Conservation (phyloP, 1,140 invertebrate genomes). For the Neodiprion lecontei region DNA sequence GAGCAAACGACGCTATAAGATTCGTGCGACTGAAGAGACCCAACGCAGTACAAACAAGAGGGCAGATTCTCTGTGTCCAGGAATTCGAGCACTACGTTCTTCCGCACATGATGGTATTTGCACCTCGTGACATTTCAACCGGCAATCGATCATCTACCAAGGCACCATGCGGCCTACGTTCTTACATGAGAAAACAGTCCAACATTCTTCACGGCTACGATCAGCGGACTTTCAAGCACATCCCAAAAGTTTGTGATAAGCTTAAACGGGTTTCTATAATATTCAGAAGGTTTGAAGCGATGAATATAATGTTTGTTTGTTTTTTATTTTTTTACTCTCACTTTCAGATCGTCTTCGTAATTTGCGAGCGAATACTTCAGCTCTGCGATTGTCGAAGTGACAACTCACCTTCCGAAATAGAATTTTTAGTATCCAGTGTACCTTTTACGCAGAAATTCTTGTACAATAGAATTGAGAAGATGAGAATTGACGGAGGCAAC, state of each 20-base stretch:
- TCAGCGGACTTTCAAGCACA: conserved; percentile 75
- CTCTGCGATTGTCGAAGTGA: conserved; percentile 69
- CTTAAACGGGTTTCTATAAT: neutral
- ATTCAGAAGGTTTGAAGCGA: no score
- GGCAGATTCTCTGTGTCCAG: conserved; percentile 81
- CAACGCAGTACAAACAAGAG: conserved; percentile 80
- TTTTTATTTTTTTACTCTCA: neutral
- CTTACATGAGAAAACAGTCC: conserved; percentile 78
- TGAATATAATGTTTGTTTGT: no score
- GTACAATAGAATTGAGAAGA: conserved; percentile 44
- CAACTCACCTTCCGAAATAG: conserved; percentile 54
- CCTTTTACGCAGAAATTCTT: conserved; percentile 60
- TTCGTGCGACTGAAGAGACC: conserved; percentile 82
- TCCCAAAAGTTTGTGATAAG: conserved; percentile 74
- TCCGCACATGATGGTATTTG: conserved; percentile 80
- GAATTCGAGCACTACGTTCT: conserved; percentile 84
- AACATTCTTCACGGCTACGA: conserved; percentile 82
- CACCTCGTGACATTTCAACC: conserved; percentile 58
- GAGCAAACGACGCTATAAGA: conserved; percentile 81
- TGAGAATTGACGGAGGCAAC: conserved; percentile 38
- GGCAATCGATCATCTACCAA: conserved; percentile 66
- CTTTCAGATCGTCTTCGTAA: conserved; percentile 74
- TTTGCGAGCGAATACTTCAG: conserved; percentile 79
- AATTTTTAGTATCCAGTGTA: conserved; percentile 49
- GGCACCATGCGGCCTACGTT: conserved; percentile 72